Base-by-base conservation (phyloP, 2,113 vertebrate species). In the Carettochelys insculpta region DNA sequence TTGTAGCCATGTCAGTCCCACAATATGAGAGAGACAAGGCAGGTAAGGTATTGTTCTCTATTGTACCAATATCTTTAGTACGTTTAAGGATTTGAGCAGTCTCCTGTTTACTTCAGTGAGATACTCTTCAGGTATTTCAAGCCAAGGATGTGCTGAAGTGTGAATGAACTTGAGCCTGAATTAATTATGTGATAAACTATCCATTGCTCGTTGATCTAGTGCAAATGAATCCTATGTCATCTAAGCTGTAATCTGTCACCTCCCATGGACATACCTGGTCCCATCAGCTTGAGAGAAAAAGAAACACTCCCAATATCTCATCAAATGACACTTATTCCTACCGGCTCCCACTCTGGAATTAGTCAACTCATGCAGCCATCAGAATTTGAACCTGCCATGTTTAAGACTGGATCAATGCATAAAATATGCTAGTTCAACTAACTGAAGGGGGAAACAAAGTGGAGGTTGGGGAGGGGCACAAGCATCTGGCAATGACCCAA, bases 51-150 rank as follows among this genome's bases (percentile, higher is more conserved):
- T n/a, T 16, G 3, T 17, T 34, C n/a, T n/a, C 19, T 65, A 65
- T 65, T 61, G 31, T 31, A 61, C 58, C 31, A 61, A n/a, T 65
- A 31, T 65, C 58, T 65, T 34, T 19, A 34, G n/a, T 1, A 5
- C 3, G 1, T 0, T 22, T 79, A n/a, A 12, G 31, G 0, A 1
- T 1, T 1, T 1, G 31, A 80, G 58, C 92, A 77, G 29, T 17
- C 48, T n/a, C n/a, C 0, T 11, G 0, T 12, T 0, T 1, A 52
- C 80, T 4, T 82, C 77, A 24, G 41, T 0, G 47, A 47, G 29
- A 31, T n/a, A n/a, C 3, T 2, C 3, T 41, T 56, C 9, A 0
- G n/a, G 43, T 9, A 1, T 0, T 2, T 41, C 11, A 31, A 80
- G 53, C 53, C 82, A 94, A 19, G 38, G 24, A 31, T 25, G 22